Percentiles rank a stretch among this genome's conserved stretches.
phyloP scores from a whole-genome alignment of 2,797 vertebrate genomes.

The Morelia viridis region DNA sequence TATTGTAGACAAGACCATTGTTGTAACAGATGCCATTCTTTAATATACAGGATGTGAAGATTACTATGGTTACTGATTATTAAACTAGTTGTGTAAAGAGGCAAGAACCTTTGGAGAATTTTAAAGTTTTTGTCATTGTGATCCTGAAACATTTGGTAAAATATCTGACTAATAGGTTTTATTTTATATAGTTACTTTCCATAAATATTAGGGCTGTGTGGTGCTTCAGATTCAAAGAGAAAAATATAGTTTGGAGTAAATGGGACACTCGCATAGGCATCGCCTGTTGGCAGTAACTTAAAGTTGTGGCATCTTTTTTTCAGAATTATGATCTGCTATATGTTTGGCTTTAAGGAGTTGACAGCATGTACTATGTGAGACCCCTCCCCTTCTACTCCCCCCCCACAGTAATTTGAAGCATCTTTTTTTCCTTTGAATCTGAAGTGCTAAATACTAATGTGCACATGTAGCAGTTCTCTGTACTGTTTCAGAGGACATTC shows the following conservation, averaged over 20 bases:
- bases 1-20: background rate
- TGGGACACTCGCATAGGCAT: too few species aligned
- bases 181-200: background rate
- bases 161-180: background rate
- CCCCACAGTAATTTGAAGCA: background rate
- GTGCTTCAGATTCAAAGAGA: background rate
- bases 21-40: background rate
- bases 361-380: background rate
- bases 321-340: background rate
- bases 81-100: background rate
- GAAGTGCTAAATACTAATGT: background rate
- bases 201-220: background rate
- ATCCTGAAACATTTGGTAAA: background rate
- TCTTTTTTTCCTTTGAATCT: background rate
- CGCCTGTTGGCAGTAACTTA: background rate
- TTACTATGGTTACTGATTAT: background rate
- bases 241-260: background rate
- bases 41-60: background rate
- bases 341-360: background rate
- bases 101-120: background rate
- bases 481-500: background rate
- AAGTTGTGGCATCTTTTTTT: background rate
- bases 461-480: background rate
- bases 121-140: background rate
- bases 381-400: background rate